Percentiles rank a stretch among this genome's conserved stretches.
Evolutionary conservation across 2,888 invertebrate genomes (phyloP).

Genomic region (Drosophila flavopinicola): DNA sequence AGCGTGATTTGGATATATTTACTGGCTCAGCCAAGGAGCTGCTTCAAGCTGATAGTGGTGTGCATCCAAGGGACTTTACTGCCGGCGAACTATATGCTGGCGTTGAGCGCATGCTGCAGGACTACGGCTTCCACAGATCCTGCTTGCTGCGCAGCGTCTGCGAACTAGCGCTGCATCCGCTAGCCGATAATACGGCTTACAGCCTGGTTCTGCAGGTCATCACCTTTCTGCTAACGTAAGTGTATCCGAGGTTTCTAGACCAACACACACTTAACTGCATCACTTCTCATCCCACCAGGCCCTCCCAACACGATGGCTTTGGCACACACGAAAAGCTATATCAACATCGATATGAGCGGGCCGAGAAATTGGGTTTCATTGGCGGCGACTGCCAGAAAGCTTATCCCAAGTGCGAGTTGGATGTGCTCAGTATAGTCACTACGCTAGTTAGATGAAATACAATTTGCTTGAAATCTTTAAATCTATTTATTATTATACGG

Average conservation of each 20-base stretch:
- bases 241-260: neutral
- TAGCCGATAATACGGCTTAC: constrained; percentile 86
- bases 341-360: constrained; percentile 76
- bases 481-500: neutral
- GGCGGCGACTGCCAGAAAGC: constrained; percentile 79
- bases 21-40: constrained; percentile 10
- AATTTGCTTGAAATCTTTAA: constrained; percentile 1
- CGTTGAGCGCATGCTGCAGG: constrained; percentile 68
- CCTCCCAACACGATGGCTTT: constrained; percentile 86
- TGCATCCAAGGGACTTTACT: constrained; percentile 77
- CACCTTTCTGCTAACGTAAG: constrained; percentile 89
- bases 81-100: constrained; percentile 80
- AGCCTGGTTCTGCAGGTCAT: constrained; percentile 88
- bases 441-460: constrained; percentile 63
- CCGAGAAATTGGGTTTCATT: constrained; percentile 80
- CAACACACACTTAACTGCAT: neutral
- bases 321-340: constrained; percentile 84
- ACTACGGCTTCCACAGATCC: constrained; percentile 87
- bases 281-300: constrained; percentile 79
- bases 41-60: constrained; percentile 13
- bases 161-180: constrained; percentile 87
- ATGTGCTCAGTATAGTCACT: constrained; percentile 68
- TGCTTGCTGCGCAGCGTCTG: constrained; percentile 89
- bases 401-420: constrained; percentile 79
- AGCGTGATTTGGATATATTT: constrained; percentile 42